Conservation (phyloP, 2,797 vertebrate species). For the Platyrinchus mystaceus region DNA sequence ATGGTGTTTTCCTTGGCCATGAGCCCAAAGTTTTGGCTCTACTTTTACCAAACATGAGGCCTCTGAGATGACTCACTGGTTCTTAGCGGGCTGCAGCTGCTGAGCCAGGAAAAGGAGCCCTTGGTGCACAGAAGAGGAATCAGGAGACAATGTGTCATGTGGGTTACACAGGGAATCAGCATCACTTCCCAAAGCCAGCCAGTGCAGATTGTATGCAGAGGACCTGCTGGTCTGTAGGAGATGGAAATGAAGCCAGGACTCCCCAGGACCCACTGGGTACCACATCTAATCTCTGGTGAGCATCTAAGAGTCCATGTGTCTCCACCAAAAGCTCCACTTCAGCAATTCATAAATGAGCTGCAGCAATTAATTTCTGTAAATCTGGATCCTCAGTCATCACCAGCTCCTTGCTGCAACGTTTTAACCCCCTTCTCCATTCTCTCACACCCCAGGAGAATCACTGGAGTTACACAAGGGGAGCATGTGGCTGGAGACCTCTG, state of each 20-base stretch:
- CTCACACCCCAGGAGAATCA: background rate
- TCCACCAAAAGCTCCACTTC: background rate
- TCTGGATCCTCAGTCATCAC: background rate
- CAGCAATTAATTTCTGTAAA: background rate
- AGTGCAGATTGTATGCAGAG: background rate
- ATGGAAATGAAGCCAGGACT: background rate
- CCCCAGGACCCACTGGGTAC: background rate
- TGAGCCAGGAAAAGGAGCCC: constrained; percentile 32
- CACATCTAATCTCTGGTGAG: background rate
- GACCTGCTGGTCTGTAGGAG: background rate
- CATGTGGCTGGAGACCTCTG: background rate
- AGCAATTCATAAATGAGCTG: background rate
- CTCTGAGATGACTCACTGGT: constrained; percentile 32
- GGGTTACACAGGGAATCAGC: background rate
- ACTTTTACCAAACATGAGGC: background rate
- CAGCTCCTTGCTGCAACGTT: background rate
- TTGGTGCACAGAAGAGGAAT: background rate
- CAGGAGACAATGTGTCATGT: constrained; percentile 39
- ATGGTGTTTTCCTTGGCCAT: background rate
- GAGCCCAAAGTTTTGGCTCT: background rate
- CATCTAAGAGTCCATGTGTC: fast-evolving
- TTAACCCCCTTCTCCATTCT: background rate
- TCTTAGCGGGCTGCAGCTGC: background rate
- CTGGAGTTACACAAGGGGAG: background rate
- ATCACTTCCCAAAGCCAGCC: background rate